Evolutionary conservation across 92 coral and sea anemone genomes (phyloP).

Genomic region (Blastomussa wellsi): DNA sequence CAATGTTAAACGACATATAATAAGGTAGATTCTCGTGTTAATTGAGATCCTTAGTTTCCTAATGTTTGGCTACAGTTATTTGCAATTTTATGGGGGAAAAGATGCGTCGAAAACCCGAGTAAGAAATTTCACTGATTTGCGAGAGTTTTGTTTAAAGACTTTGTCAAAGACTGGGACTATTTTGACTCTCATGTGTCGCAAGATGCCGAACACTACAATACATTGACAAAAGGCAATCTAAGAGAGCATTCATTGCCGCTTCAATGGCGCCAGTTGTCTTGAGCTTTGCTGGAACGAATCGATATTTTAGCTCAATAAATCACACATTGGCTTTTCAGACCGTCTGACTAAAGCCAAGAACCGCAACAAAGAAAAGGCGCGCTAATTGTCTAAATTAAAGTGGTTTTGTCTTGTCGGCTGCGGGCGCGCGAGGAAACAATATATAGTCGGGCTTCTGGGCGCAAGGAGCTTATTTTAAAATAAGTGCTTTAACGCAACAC

Average conservation of each 20-base stretch:
- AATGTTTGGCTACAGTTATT: background rate
- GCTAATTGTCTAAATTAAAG: conserved; percentile 26
- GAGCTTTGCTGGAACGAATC: background rate
- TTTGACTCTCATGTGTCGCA: background rate
- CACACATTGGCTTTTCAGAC: conserved; percentile 31
- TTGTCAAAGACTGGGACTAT: background rate
- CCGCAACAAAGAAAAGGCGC: conserved; percentile 22
- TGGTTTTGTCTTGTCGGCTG: conserved; percentile 7
- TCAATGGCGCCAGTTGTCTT: conserved; percentile 32
- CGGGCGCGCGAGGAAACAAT: background rate
- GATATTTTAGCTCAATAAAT: conserved; percentile 28
- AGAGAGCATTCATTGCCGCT: conserved; percentile 20
- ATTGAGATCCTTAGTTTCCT: background rate
- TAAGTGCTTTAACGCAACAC: background rate
- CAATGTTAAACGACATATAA: background rate
- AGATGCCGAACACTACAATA: conserved; percentile 23
- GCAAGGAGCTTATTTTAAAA: background rate
- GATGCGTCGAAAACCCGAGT: background rate
- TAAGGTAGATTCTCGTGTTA: background rate
- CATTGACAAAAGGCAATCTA: conserved; percentile 5
- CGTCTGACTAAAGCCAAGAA: background rate
- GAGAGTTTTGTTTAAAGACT: background rate
- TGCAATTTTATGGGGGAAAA: background rate
- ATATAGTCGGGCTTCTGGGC: conserved; percentile 1
- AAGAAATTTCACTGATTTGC: background rate